A percentile compares a stretch with the other conserved stretches of the same genome.
Conservation (phyloP, 2,888 invertebrate species). For the Agonopterix subpropinquella region DNA sequence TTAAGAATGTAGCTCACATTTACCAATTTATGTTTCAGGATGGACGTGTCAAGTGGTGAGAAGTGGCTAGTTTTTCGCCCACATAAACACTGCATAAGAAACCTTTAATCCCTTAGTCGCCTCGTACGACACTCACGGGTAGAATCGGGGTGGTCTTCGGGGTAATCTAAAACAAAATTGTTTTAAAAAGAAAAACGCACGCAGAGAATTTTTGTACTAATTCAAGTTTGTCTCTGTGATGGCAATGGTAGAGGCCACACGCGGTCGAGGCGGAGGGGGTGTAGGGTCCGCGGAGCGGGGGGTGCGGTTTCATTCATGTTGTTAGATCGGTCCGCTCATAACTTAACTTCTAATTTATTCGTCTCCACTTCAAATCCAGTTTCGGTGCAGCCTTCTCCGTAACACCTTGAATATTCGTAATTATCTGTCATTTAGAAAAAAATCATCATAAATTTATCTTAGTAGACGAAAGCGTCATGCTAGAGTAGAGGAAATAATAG, state of each 20-base stretch:
- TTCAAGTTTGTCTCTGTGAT: constrained; percentile 45
- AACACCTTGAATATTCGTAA: constrained; percentile 47
- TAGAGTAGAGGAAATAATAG: constrained; percentile 6
- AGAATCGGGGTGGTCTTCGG: too few species aligned
- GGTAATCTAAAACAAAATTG: too few species aligned
- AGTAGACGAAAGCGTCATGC: constrained; percentile 15
- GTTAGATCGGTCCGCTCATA: constrained; percentile 72
- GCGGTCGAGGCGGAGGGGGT: constrained; percentile 37
- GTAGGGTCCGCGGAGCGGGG: constrained; percentile 29
- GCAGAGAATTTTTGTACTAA: too few species aligned
- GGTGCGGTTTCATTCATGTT: constrained; percentile 71
- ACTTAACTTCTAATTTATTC: constrained; percentile 74
- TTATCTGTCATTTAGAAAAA: constrained; percentile 43
- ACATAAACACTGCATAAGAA: too few species aligned
- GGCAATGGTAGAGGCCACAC: constrained; percentile 64
- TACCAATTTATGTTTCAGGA: too few species aligned
- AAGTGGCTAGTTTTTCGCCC: too few species aligned
- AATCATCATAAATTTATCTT: constrained; percentile 31
- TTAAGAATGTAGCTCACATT: too few species aligned
- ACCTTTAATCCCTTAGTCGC: too few species aligned
- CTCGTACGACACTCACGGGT: too few species aligned
- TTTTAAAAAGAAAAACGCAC: too few species aligned
- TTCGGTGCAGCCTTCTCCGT: constrained; percentile 45
- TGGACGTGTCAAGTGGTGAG: too few species aligned
- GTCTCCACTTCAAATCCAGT: constrained; percentile 51